phyloP scores from a whole-genome alignment of 2,797 vertebrate species.

The Sciurus carolinensis region DNA sequence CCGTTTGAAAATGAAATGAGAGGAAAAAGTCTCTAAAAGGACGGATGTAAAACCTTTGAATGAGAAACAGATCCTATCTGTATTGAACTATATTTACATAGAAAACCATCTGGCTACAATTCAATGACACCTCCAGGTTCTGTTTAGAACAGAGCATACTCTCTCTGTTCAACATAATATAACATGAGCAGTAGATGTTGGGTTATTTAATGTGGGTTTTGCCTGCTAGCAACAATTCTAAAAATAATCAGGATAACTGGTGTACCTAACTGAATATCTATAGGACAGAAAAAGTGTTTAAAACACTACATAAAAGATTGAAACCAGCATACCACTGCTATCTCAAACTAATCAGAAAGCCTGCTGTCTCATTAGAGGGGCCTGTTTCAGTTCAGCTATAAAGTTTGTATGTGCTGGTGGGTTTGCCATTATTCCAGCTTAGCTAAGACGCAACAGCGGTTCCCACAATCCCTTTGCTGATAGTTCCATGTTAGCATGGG shows the following conservation, averaged over 20 bases:
- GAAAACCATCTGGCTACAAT: conserved; percentile 40
- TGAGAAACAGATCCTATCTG: conserved; percentile 66
- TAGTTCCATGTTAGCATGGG: not conserved
- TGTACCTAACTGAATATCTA: conserved; percentile 36
- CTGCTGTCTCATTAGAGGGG: not conserved
- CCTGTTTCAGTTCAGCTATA: not conserved
- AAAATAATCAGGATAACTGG: conserved; percentile 49
- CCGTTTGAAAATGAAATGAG: conserved; percentile 56
- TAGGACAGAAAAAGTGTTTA: conserved; percentile 37
- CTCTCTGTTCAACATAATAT: conserved; percentile 36
- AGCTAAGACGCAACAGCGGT: not conserved
- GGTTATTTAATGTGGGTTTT: conserved; percentile 66
- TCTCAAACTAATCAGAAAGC: not conserved
- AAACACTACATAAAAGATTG: conserved; percentile 14
- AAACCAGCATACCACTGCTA: not conserved
- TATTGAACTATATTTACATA: conserved; percentile 60
- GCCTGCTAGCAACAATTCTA: conserved; percentile 55
- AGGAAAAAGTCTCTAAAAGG: not conserved
- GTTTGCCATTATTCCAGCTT: not conserved
- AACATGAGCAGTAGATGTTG: not conserved
- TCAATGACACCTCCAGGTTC: conserved; percentile 46
- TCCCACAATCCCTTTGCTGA: not conserved
- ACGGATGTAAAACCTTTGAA: conserved; percentile 63
- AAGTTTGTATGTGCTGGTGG: not conserved
- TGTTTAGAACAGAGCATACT: conserved; percentile 13